Conservation (phyloP, 1,140 invertebrate genomes). For the Bicyclus anynana region DNA sequence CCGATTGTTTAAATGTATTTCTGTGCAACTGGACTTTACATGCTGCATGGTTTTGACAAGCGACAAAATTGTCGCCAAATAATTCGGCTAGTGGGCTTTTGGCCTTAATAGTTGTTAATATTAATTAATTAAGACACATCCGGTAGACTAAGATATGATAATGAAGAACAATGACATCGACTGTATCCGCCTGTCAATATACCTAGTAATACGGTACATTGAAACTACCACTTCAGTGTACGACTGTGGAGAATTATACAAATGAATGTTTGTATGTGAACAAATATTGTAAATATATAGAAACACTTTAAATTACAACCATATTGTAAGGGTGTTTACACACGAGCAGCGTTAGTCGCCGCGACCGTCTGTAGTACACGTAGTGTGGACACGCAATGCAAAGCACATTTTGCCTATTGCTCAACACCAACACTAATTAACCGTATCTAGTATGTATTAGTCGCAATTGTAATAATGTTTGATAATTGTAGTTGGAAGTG, state of each 20-base stretch:
- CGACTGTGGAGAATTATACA: not conserved
- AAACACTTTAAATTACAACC: not conserved
- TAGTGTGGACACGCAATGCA: too few relatives aligned
- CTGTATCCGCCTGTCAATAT: constrained; percentile 25
- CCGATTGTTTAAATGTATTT: too few relatives aligned
- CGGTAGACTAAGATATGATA: constrained; percentile 16
- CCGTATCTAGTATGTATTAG: too few relatives aligned
- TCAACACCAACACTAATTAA: too few relatives aligned
- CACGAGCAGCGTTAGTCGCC: not conserved
- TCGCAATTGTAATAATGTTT: too few relatives aligned
- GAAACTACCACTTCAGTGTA: constrained; percentile 12
- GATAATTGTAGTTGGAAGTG: too few relatives aligned
- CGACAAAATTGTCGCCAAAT: not conserved
- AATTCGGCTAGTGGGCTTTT: not conserved
- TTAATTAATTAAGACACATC: constrained; percentile 9
- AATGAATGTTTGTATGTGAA: not conserved
- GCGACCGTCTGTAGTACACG: not conserved
- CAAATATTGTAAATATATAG: not conserved
- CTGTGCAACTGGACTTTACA: not conserved
- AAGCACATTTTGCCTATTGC: too few relatives aligned
- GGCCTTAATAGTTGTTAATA: not conserved
- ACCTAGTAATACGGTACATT: constrained; percentile 5
- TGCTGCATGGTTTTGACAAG: not conserved
- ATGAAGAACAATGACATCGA: constrained; percentile 28
- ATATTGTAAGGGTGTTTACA: not conserved